These are phyloP conservation scores for Hirtodrosophila trivittata DNA, from an alignment of 2,888 invertebrate species.

Conservation along the genomic window DNA sequence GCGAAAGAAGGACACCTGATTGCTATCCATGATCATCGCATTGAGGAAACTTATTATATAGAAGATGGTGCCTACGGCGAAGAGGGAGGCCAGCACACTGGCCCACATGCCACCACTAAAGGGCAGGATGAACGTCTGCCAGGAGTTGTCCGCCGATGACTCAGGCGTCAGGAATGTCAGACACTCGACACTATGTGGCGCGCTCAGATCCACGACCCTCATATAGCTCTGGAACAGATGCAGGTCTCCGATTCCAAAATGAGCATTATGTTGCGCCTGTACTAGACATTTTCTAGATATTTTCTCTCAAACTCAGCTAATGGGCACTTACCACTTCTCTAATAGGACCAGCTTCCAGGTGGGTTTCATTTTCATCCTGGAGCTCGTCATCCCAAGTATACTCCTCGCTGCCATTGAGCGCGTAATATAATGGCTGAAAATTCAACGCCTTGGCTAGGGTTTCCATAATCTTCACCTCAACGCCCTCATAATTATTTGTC, in stretches of 20 bases:
- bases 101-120: conserved; percentile 92
- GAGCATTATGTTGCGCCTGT: conserved; percentile 86
- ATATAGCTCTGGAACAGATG: conserved; percentile 89
- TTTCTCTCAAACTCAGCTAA: not conserved
- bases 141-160: conserved; percentile 91
- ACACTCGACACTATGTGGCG: conserved; percentile 92
- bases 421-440: conserved; percentile 88
- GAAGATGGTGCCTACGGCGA: conserved; percentile 88
- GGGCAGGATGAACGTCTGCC: conserved; percentile 92
- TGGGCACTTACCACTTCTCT: conserved; percentile 87
- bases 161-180: conserved; percentile 93
- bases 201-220: conserved; percentile 89
- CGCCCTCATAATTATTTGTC: conserved; percentile 62
- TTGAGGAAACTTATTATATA: conserved; percentile 86
- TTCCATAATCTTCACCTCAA: conserved; percentile 83
- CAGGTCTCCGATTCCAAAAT: conserved; percentile 90
- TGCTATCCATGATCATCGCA: conserved; percentile 49
- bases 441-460: conserved; percentile 89
- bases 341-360: conserved; percentile 86
- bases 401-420: conserved; percentile 86
- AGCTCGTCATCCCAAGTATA: not conserved
- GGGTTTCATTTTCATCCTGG: conserved; percentile 86
- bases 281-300: not conserved
- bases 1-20: conserved; percentile 49
- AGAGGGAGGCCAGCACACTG: conserved; percentile 88